A percentile compares a stretch with the other conserved stretches of the same genome.
Evolutionary conservation across 2,888 invertebrate species (phyloP).

Genomic region (Hirtodrosophila duncani): DNA sequence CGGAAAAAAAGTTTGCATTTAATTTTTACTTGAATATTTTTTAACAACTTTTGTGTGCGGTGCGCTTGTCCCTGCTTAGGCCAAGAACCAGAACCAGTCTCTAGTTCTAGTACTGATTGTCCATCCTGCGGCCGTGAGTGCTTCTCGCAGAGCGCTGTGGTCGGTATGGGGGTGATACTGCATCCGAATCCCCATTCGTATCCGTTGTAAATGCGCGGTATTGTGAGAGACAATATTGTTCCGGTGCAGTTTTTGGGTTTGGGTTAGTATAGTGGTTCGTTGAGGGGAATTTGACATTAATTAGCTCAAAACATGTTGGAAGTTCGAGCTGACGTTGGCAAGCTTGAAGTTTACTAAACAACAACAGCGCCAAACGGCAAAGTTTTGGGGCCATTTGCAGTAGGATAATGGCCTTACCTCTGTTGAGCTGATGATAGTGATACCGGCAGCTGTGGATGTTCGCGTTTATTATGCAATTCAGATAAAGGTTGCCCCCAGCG

Average conservation of each 20-base stretch:
- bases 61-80: no score
- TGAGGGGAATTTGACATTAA: constrained; percentile 66
- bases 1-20: constrained; percentile 72
- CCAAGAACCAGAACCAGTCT: no score
- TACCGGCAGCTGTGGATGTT: not conserved
- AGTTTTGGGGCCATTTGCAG: constrained; percentile 62
- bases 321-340: constrained; percentile 22
- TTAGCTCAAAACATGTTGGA: constrained; percentile 60
- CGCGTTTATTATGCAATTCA: constrained; percentile 58
- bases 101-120: no score
- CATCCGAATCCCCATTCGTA: constrained; percentile 19
- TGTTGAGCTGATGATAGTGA: not conserved
- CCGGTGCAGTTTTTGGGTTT: no score
- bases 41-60: constrained; percentile 41
- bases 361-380: no score
- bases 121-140: no score
- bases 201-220: constrained; percentile 52
- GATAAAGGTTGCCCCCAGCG: constrained; percentile 13
- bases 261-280: no score
- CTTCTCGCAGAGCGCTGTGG: no score
- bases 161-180: constrained; percentile 9
- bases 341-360: no score
- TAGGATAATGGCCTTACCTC: constrained; percentile 46
- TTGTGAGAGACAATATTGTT: constrained; percentile 66
- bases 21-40: constrained; percentile 65